Evolutionary conservation across 2,797 vertebrate genomes (phyloP).

Genomic region (Spinus olivaceus): DNA sequence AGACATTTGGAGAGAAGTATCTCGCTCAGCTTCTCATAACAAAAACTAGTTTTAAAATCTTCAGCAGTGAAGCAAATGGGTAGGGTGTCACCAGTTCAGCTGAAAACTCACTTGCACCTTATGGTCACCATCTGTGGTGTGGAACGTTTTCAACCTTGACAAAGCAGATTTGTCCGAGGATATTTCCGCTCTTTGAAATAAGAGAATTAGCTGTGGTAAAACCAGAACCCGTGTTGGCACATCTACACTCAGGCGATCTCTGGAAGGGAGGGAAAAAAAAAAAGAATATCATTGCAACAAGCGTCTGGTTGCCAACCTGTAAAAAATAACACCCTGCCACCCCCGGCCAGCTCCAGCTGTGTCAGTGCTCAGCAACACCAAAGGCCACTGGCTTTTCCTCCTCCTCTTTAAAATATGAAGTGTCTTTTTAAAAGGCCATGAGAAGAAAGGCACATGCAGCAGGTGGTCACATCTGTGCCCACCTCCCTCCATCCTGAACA

Average conservation of each 20-base stretch:
- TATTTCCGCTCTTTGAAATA: conserved; percentile 76
- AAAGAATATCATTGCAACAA: conserved; percentile 4
- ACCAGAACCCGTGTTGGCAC: conserved; percentile 42
- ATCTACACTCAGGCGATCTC: conserved; percentile 51
- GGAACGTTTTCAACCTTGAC: conserved; percentile 72
- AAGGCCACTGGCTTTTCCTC: conserved; percentile 64
- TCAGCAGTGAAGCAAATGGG: conserved; percentile 70
- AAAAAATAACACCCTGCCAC: conserved; percentile 48
- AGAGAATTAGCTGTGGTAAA: conserved; percentile 67
- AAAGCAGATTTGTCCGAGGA: conserved; percentile 73
- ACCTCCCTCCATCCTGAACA: conserved; percentile 67
- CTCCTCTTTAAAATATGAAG: conserved; percentile 68
- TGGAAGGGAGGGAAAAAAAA: not conserved
- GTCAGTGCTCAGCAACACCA: conserved; percentile 61
- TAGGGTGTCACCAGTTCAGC: conserved; percentile 67
- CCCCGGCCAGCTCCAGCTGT: conserved; percentile 63
- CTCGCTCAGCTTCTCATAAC: conserved; percentile 54
- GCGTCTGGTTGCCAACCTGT: conserved; percentile 55
- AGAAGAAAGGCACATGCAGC: conserved; percentile 72
- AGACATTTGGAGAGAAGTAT: conserved; percentile 64
- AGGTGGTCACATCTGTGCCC: conserved; percentile 79
- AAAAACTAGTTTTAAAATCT: conserved; percentile 68
- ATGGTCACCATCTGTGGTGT: conserved; percentile 71
- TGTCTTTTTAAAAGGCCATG: conserved; percentile 65
- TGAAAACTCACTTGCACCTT: conserved; percentile 71